Conservation (phyloP, 1,140 invertebrate species). For the Bombus consobrinus region DNA sequence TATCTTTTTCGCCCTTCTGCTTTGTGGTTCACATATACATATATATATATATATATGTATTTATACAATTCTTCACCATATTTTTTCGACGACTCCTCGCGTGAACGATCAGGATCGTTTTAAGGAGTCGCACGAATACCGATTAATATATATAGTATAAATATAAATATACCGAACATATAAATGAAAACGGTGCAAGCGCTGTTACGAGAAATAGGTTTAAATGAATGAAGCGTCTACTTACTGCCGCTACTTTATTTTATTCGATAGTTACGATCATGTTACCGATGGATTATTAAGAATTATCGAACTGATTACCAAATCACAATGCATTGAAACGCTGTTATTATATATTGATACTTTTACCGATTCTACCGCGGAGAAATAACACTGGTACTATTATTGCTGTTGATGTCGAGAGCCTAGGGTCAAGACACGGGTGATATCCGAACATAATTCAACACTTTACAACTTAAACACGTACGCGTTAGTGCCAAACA, state of each 20-base stretch:
- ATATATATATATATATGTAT: neutral
- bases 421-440: slow-evolving; percentile 74
- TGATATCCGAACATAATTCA: slow-evolving; percentile 46
- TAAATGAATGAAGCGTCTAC: slow-evolving; percentile 13
- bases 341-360: slow-evolving; percentile 46
- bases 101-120: slow-evolving; percentile 3
- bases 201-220: slow-evolving; percentile 36
- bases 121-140: neutral
- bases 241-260: slow-evolving; percentile 51
- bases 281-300: slow-evolving; percentile 56
- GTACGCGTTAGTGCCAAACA: slow-evolving; percentile 77
- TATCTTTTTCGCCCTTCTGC: neutral
- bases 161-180: slow-evolving; percentile 8
- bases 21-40: neutral
- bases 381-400: slow-evolving; percentile 62
- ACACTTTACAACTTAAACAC: slow-evolving; percentile 62
- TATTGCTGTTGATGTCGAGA: slow-evolving; percentile 71
- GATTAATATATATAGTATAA: slow-evolving; percentile 19
- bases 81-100: neutral
- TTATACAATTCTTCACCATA: neutral
- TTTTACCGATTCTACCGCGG: slow-evolving; percentile 30
- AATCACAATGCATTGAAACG: slow-evolving; percentile 42
- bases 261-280: slow-evolving; percentile 48
- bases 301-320: slow-evolving; percentile 41
- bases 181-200: slow-evolving; percentile 27